These are phyloP conservation scores for Mnemiopsis leidyi DNA, from an alignment of 37 sponge, comb jelly and placozoan species.

Conservation along the genomic window DNA sequence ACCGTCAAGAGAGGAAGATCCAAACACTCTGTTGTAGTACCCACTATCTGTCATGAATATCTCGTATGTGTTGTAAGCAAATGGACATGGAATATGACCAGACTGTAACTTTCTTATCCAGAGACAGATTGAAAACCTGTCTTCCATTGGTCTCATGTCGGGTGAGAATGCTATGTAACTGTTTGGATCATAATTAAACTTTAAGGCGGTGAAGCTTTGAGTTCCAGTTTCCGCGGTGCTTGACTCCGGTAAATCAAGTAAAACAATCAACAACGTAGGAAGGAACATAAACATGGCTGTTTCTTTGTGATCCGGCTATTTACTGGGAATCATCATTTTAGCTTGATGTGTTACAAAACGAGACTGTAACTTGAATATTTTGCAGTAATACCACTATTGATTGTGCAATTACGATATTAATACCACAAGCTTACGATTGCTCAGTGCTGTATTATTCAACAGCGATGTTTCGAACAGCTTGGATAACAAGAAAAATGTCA, in stretches of 20 bases:
- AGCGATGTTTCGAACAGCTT: no score
- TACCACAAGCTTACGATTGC: no score
- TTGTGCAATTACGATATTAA: no score
- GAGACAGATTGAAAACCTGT: background rate
- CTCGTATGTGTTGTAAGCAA: background rate
- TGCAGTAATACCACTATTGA: no score
- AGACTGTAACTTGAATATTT: no score
- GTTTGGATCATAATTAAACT: background rate
- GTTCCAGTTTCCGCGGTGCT: background rate
- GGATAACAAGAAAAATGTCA: no score
- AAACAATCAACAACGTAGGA: no score
- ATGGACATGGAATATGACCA: background rate
- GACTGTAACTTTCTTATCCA: background rate
- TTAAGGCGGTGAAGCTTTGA: background rate
- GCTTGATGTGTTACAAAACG: no score
- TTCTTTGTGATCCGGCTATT: no score
- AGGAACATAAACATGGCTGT: no score
- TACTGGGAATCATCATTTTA: no score
- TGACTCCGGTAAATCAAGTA: background rate
- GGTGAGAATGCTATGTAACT: background rate
- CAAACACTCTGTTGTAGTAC: background rate
- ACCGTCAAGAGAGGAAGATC: background rate
- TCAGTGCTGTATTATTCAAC: no score
- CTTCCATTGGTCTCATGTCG: background rate
- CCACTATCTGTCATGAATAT: background rate